phyloP scores from a whole-genome alignment of 2,113 vertebrate species.

The Globicephala melas region DNA sequence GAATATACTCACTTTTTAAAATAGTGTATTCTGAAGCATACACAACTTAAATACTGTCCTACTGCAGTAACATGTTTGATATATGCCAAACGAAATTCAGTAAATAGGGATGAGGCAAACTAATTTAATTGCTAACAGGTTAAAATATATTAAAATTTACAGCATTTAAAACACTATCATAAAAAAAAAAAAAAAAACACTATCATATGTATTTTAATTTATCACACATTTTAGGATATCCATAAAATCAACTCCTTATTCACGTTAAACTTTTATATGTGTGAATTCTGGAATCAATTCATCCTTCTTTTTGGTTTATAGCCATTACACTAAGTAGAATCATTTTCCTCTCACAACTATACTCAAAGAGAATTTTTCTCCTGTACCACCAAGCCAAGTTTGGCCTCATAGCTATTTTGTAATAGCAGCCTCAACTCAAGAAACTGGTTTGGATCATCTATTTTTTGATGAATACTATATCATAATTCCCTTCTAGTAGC shows the following conservation, averaged over 20 bases:
- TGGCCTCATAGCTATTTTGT: neutral
- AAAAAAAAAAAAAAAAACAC: too few relatives aligned
- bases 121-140: neutral
- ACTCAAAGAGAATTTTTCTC: conserved; percentile 8
- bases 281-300: neutral
- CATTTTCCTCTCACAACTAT: neutral
- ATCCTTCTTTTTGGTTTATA: neutral
- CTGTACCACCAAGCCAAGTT: neutral
- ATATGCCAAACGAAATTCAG: neutral
- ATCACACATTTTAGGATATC: conserved; percentile 1
- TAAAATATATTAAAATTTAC: neutral
- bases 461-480: neutral
- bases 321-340: neutral
- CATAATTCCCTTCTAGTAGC: neutral
- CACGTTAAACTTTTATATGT: neutral
- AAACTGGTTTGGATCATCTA: neutral
- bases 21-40: neutral
- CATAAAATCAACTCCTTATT: neutral
- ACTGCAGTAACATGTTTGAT: neutral
- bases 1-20: neutral
- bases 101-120: neutral
- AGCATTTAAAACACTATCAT: neutral
- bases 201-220: neutral
- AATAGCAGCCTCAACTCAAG: conserved; percentile 7
- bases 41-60: neutral